Evolutionary conservation across 2,113 vertebrate species (phyloP).

Genomic region (Crotalus horridus): DNA sequence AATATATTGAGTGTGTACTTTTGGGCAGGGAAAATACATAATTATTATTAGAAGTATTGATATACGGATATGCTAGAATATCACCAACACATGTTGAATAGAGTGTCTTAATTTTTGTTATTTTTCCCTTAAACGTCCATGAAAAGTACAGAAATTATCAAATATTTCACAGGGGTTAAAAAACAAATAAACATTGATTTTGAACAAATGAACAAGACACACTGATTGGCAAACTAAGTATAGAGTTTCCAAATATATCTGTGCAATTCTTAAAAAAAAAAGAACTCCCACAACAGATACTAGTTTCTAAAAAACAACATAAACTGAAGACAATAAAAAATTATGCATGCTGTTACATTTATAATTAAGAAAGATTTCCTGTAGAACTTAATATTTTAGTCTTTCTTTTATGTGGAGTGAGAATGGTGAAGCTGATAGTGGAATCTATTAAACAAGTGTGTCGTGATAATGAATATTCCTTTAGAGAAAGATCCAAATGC

Average conservation of each 20-base stretch:
- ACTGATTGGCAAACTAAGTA: background rate
- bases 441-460: background rate
- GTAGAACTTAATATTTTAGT: constrained; percentile 8
- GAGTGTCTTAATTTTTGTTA: background rate
- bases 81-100: background rate
- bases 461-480: constrained; percentile 16
- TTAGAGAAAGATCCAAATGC: constrained; percentile 4
- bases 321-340: background rate
- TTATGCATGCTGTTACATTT: background rate
- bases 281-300: background rate
- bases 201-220: background rate
- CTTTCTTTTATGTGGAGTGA: background rate
- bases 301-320: background rate
- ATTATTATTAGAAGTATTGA: background rate
- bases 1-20: background rate
- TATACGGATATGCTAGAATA: background rate
- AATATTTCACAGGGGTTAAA: background rate
- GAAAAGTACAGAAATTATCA: background rate
- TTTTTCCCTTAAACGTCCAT: background rate
- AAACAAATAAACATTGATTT: background rate
- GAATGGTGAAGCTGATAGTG: background rate
- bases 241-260: background rate
- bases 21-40: background rate
- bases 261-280: background rate
- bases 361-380: background rate